Percentiles rank a stretch among this genome's conserved stretches.
phyloP scores from a whole-genome alignment of 2,797 vertebrate genomes.

The Hylomyscus alleni region DNA sequence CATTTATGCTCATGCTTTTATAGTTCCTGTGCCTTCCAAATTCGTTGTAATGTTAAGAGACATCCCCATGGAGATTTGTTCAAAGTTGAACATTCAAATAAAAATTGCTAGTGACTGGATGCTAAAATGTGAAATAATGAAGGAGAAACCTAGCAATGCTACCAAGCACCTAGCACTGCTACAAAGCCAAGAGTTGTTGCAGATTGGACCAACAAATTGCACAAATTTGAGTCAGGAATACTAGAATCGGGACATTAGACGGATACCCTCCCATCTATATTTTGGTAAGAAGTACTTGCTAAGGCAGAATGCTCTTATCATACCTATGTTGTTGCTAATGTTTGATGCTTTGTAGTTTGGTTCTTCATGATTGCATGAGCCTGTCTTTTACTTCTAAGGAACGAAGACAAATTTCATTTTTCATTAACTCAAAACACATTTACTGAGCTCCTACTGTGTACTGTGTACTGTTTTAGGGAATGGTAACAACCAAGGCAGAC shows the following conservation, averaged over 20 bases:
- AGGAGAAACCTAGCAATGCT: neutral
- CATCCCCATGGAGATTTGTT: neutral
- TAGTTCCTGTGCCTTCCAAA: conserved; percentile 34
- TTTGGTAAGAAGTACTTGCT: neutral
- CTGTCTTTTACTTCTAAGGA: conserved; percentile 10
- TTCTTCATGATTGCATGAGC: neutral
- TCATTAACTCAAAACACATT: neutral
- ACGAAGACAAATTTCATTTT: neutral
- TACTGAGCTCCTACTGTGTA: neutral
- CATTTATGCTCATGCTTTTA: neutral
- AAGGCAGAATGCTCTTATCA: neutral
- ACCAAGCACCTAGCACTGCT: neutral
- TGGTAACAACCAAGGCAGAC: neutral
- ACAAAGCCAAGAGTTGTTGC: conserved; percentile 31
- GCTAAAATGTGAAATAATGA: neutral
- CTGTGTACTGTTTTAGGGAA: neutral
- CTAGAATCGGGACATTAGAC: neutral
- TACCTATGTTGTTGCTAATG: neutral
- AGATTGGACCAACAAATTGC: neutral
- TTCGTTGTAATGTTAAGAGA: neutral
- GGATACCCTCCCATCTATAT: accelerated
- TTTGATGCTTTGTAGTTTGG: neutral
- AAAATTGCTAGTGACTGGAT: conserved; percentile 45
- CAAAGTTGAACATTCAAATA: conserved; percentile 27
- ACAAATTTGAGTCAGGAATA: neutral